Evolutionary conservation across 1,140 invertebrate species (phyloP).

Genomic region (Eufriesea mexicana): DNA sequence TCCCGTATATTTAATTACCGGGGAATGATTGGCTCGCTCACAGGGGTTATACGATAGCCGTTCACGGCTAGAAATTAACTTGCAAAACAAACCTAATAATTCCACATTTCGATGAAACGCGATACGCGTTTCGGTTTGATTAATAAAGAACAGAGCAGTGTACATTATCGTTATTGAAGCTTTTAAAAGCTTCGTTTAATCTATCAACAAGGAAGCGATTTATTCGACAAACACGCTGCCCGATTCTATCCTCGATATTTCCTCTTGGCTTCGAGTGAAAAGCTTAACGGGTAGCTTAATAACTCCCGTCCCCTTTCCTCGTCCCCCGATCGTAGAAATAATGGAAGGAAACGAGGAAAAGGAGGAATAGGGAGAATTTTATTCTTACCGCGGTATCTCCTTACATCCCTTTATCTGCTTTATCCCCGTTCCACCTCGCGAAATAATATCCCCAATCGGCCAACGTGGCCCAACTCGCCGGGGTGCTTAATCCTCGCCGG

Average conservation of each 20-base stretch:
- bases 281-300: no score
- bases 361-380: not conserved
- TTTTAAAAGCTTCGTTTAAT: not conserved
- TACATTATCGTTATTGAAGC: not conserved
- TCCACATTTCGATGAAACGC: not conserved
- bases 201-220: not conserved
- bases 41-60: not conserved
- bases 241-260: no score
- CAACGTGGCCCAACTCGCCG: not conserved
- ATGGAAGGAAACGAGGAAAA: no score
- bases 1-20: not conserved
- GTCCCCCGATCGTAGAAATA: no score
- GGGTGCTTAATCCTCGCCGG: slow-evolving; percentile 22
- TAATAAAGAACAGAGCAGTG: not conserved
- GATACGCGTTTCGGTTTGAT: not conserved
- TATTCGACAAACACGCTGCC: not conserved
- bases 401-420: not conserved
- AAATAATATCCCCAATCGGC: not conserved
- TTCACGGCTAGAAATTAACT: not conserved
- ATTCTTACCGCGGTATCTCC: not conserved
- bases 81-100: not conserved
- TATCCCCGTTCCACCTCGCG: not conserved
- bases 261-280: no score
- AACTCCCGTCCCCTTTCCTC: not conserved
- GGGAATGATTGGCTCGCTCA: not conserved